Evolutionary conservation across 2,113 vertebrate species (phyloP), one percentile per base, ranked within the genome.

Genomic region (Pantherophis guttatus): DNA sequence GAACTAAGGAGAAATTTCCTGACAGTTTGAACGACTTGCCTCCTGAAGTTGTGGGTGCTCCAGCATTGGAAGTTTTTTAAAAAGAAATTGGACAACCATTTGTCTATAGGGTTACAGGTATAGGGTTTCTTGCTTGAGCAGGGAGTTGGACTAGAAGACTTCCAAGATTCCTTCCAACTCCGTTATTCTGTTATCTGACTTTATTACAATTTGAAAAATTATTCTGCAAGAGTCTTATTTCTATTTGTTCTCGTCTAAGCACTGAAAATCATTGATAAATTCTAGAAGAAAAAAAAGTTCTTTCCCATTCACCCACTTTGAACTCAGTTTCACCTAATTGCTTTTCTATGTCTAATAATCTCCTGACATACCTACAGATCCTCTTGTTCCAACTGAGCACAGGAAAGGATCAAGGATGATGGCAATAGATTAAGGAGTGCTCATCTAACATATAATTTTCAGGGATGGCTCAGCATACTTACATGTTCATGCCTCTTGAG

Each of bases 401-500:
- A 44, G 33, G 55, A 24, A 62, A 55, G 44, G 10, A 17, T 48
- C 33, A 89, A 52, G 33, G 57, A 17, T 13, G 33, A 48, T 65
- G 58, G 57, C 44, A 65, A 65, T 17, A 62, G 39, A 65, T 29
- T 48, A 33, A 58, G 89, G 58, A n/a, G 44, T 70, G 59, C 33
- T 53, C 88, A 54, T 3, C 33, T 39, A 52, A 52, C 26, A 58
- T 15, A 15, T 11, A 93, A 86, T 39, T 39, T 23, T 70, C 26
- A 90, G 26, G 59, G 12, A 19, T 9, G 11, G n/a, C 88, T 53
- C 65, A 88, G 2, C n/a, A 86, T 52, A 90, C 92, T 89, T 86
- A 90, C 92, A 39, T 86, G 75, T 48, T 93, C 88, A 93, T 29
- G 75, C 75, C 11, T 81, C 23, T 86, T 50, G 75, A 90, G 90